Conservation (phyloP, 2,797 vertebrate genomes). For the Siniperca undulata region DNA sequence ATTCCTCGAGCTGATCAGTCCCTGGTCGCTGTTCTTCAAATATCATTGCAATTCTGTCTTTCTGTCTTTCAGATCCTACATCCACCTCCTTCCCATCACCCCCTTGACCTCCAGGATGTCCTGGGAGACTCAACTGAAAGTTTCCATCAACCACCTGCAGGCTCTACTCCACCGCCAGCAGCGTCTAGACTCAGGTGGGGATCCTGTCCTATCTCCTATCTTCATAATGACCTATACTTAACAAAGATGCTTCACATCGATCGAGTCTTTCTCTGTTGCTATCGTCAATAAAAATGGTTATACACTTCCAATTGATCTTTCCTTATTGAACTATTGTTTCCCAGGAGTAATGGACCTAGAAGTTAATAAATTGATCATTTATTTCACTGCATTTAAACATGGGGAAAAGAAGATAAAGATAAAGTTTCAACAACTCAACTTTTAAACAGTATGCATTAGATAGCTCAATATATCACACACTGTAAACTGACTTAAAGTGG, state of each 20-base stretch:
- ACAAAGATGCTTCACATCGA: not conserved
- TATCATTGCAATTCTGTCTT: no score
- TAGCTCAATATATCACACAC: not conserved
- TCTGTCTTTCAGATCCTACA: no score
- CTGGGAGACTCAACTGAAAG: not conserved
- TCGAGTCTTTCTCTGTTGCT: not conserved
- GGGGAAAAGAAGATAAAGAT: not conserved
- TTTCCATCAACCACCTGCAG: no score
- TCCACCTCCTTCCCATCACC: not conserved
- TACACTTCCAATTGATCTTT: not conserved
- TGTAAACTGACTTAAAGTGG: not conserved
- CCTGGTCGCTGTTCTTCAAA: not conserved
- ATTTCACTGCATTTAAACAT: slow-evolving; percentile 1
- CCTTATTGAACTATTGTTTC: not conserved
- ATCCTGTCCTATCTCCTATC: no score
- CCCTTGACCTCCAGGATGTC: not conserved
- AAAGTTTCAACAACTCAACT: not conserved
- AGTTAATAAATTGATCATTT: not conserved
- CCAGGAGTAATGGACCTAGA: not conserved
- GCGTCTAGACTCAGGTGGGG: no score
- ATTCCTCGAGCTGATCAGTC: not conserved
- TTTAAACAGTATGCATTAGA: not conserved
- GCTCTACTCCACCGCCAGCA: no score
- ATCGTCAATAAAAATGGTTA: not conserved
- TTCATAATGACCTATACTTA: no score